Evolutionary conservation across 2,888 invertebrate genomes (phyloP).

Genomic region (Hymenopus coronatus): DNA sequence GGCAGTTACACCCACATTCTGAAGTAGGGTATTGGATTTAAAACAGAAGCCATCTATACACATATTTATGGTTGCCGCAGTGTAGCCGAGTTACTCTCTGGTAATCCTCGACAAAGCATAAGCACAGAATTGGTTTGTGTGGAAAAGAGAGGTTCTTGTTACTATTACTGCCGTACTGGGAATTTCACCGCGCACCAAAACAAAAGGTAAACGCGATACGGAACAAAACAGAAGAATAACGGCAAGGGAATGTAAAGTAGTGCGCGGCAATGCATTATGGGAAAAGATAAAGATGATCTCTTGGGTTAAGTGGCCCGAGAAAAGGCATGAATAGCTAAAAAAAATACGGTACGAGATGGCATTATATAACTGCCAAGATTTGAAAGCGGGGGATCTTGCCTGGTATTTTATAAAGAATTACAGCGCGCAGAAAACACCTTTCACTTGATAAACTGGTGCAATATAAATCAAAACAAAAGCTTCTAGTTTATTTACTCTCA

Average conservation of each 20-base stretch:
- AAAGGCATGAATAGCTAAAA: neutral
- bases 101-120: neutral
- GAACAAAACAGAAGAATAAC: neutral
- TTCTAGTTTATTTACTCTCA: too few relatives aligned
- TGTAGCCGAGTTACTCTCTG: neutral
- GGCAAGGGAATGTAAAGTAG: neutral
- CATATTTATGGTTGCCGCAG: neutral
- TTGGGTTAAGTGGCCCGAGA: neutral
- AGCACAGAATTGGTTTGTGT: neutral
- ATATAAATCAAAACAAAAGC: neutral
- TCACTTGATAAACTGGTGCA: neutral
- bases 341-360: too few relatives aligned
- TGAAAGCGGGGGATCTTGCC: too few relatives aligned
- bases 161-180: neutral
- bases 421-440: neutral
- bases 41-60: neutral
- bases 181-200: neutral
- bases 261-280: neutral
- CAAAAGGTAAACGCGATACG: neutral
- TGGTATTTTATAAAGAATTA: neutral
- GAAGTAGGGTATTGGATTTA: neutral
- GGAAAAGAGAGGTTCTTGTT: neutral
- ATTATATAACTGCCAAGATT: neutral
- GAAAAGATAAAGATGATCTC: neutral
- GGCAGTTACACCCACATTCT: neutral